Conservation (phyloP, 2,888 invertebrate genomes). For the Elysia crispata region DNA sequence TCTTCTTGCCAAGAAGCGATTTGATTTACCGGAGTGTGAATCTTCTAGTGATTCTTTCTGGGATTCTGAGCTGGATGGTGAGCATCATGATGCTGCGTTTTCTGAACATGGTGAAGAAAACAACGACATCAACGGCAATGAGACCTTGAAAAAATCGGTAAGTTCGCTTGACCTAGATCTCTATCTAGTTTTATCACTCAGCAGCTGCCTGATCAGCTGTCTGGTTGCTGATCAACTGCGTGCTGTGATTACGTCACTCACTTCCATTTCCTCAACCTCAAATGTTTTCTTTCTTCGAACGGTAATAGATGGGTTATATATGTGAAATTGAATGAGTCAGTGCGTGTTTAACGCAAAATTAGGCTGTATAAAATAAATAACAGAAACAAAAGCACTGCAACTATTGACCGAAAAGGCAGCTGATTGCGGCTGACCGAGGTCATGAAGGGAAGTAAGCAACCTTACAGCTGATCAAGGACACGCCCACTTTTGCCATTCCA, state of each 20-base stretch:
- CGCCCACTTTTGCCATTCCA: constrained; percentile 36
- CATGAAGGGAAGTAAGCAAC: constrained; percentile 30
- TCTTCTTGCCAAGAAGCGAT: constrained; percentile 43
- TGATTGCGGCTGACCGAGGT: constrained; percentile 41
- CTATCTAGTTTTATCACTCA: constrained; percentile 34
- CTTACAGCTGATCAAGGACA: constrained; percentile 44
- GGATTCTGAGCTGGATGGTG: constrained; percentile 55
- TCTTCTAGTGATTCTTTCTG: constrained; percentile 57
- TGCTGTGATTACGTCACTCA: constrained; percentile 30
- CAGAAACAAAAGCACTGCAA: too few species aligned
- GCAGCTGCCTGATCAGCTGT: constrained; percentile 51
- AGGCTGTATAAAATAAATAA: too few species aligned
- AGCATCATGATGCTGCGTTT: constrained; percentile 39
- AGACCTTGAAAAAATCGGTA: constrained; percentile 45
- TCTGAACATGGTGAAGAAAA: constrained; percentile 11
- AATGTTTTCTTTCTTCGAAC: not conserved
- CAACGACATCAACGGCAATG: constrained; percentile 39
- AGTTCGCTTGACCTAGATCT: constrained; percentile 49
- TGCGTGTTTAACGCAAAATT: too few species aligned
- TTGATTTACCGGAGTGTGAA: constrained; percentile 51
- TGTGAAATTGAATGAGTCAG: too few species aligned
- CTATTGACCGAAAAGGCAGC: too few species aligned
- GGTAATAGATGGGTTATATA: too few species aligned
- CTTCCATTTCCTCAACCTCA: constrained; percentile 10
- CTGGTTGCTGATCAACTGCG: constrained; percentile 49